Conservation (phyloP, 2,797 vertebrate species). For the Poecile montanus region DNA sequence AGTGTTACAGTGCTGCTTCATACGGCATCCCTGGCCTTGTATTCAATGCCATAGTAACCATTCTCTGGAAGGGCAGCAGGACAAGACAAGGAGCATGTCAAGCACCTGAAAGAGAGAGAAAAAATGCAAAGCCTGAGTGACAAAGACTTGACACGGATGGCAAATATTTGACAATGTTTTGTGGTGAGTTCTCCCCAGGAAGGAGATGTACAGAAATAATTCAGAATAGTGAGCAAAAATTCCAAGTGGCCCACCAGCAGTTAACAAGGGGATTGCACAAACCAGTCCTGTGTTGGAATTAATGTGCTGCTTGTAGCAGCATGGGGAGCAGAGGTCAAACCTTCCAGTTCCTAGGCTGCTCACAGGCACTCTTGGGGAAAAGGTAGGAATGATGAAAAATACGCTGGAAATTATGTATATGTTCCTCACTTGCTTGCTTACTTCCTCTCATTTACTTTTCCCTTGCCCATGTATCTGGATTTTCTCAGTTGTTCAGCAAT, state of each 20-base stretch:
- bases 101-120: not conserved
- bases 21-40: rapidly evolving
- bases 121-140: not conserved
- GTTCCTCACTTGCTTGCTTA: not conserved
- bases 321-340: not conserved
- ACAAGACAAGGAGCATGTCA: not conserved
- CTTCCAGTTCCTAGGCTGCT: not conserved
- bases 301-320: not conserved
- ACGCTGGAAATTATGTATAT: not conserved
- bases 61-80: not conserved
- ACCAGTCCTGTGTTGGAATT: not conserved
- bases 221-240: not conserved
- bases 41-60: not conserved
- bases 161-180: not conserved
- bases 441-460: not conserved
- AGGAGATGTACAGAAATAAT: not conserved
- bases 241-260: rapidly evolving
- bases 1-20: not conserved
- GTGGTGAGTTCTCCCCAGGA: not conserved
- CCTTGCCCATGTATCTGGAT: not conserved
- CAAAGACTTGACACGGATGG: not conserved
- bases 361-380: not conserved
- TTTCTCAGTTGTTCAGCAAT: not conserved
- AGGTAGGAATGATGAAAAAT: not conserved
- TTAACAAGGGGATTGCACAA: not conserved